Conservation (phyloP, 1,140 invertebrate species). For the Penaeus indicus region DNA sequence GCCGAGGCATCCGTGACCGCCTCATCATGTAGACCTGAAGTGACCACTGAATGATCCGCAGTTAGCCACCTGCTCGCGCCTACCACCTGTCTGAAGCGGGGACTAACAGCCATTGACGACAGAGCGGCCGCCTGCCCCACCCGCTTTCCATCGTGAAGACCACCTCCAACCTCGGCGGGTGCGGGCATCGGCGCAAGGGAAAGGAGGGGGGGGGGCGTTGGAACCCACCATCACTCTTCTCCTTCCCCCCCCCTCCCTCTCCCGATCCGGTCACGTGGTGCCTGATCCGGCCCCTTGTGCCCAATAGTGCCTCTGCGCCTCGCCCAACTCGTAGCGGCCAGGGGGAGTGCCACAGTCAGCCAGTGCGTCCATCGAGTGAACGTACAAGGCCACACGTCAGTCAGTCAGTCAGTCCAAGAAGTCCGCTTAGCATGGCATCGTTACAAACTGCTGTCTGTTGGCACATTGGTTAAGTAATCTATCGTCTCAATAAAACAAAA, state of each 20-base stretch:
- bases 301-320: constrained; percentile 53
- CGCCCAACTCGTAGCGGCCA: constrained; percentile 34
- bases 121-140: too few species aligned
- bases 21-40: constrained; percentile 52
- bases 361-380: constrained; percentile 27
- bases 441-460: constrained; percentile 58
- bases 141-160: too few species aligned
- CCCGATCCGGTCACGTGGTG: neutral
- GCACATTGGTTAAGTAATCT: constrained; percentile 59
- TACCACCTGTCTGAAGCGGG: constrained; percentile 26
- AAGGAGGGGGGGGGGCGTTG: too few species aligned
- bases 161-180: too few species aligned
- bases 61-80: constrained; percentile 21
- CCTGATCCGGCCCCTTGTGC: constrained; percentile 9
- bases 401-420: constrained; percentile 56
- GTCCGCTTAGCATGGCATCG: constrained; percentile 48
- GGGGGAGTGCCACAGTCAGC: constrained; percentile 61
- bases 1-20: constrained; percentile 4
- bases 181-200: too few species aligned
- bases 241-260: neutral
- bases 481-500: constrained; percentile 64
- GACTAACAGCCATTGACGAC: neutral
- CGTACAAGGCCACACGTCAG: constrained; percentile 22
- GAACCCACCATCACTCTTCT: too few species aligned
- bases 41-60: constrained; percentile 59